These are phyloP conservation scores for Chaetura pelagica DNA, from an alignment of 2,113 vertebrate species.

Conservation along the genomic window DNA sequence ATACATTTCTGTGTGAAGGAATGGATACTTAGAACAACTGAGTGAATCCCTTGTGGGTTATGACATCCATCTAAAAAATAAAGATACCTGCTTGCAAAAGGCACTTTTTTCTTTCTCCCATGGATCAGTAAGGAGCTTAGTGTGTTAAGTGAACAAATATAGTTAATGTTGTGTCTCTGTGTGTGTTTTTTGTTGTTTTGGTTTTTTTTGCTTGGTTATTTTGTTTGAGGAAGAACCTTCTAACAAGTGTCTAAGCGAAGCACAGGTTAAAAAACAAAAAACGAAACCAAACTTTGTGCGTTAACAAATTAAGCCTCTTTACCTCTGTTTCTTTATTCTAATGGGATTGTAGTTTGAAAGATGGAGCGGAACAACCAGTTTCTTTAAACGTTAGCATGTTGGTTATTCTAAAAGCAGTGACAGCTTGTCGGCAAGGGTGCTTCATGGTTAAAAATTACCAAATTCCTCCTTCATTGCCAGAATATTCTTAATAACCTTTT, in stretches of 20 bases:
- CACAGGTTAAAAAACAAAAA: not conserved
- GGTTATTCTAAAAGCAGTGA: not conserved
- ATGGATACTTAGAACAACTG: constrained; percentile 18
- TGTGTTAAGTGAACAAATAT: not conserved
- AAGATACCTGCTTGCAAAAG: not conserved
- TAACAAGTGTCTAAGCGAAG: not conserved
- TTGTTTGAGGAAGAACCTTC: too few relatives aligned
- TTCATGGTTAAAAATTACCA: not conserved
- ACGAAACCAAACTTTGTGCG: not conserved
- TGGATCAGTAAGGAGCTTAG: not conserved
- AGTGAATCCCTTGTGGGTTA: constrained; percentile 20
- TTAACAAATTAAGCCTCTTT: not conserved
- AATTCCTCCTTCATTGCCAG: not conserved
- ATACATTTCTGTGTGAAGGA: not conserved
- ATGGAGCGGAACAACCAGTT: not conserved
- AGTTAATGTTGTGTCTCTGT: not conserved
- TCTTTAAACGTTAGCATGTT: not conserved
- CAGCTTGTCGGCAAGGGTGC: not conserved
- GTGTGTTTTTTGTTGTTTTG: not conserved
- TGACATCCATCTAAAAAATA: constrained; percentile 26
- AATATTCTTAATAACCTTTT: not conserved
- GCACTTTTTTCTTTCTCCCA: not conserved
- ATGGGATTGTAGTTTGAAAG: not conserved
- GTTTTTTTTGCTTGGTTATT: too few relatives aligned
- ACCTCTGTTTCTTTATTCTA: not conserved